Conservation (phyloP, 2,888 invertebrate species). For the Sphinx pinastri region DNA sequence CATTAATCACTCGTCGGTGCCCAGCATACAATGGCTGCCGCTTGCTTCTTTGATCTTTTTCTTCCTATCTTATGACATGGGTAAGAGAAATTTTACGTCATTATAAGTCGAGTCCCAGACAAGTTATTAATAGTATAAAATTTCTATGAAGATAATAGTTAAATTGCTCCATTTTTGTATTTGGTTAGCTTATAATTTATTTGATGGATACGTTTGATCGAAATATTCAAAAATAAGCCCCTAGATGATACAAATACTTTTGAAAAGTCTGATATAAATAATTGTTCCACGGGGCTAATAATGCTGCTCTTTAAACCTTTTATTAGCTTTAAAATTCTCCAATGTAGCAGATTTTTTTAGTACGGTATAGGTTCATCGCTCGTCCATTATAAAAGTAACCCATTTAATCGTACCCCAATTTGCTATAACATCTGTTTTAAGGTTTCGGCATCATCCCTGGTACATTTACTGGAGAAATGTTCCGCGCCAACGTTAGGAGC, state of each 20-base stretch:
- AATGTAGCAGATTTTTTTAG: too few species aligned
- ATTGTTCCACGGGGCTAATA: too few species aligned
- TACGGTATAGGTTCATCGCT: too few species aligned
- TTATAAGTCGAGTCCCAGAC: neutral
- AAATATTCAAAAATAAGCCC: too few species aligned
- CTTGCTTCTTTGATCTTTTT: conserved; percentile 48
- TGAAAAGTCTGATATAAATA: too few species aligned
- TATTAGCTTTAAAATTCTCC: too few species aligned
- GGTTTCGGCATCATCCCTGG: conserved; percentile 44
- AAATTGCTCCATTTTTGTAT: neutral
- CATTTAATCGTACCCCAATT: too few species aligned
- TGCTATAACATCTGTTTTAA: neutral
- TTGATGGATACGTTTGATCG: too few species aligned
- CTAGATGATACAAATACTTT: too few species aligned
- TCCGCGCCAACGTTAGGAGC: conserved; percentile 48
- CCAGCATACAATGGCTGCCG: conserved; percentile 51
- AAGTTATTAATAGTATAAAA: neutral
- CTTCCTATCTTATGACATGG: conserved; percentile 52
- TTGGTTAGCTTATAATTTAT: too few species aligned
- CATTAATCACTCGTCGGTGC: conserved; percentile 33
- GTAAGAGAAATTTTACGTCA: conserved; percentile 40
- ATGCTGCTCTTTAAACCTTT: too few species aligned
- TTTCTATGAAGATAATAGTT: neutral
- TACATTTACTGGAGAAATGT: conserved; percentile 54
- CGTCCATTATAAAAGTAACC: too few species aligned